phyloP scores from a whole-genome alignment of 92 coral and sea anemone genomes.

The Blastomussa wellsi region DNA sequence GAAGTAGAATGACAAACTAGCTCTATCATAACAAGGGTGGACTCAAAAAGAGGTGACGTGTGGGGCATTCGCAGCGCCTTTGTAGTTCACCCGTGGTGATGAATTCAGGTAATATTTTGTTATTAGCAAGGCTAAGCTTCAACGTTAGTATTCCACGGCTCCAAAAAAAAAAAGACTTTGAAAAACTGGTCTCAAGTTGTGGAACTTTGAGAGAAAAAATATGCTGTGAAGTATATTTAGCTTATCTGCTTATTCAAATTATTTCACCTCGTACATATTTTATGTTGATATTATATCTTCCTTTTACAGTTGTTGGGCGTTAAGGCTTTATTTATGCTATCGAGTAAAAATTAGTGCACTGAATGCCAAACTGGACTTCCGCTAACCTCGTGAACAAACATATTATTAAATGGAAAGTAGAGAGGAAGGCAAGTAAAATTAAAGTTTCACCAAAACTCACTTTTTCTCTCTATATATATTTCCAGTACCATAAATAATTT shows the following conservation, averaged over 20 bases:
- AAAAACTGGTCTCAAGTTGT: background rate
- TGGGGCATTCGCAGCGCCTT: background rate
- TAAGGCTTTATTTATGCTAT: background rate
- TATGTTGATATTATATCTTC: background rate
- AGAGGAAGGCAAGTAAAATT: background rate
- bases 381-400: background rate
- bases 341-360: background rate
- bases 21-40: background rate
- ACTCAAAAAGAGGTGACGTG: background rate
- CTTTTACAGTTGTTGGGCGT: background rate
- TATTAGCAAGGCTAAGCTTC: too few species aligned
- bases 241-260: background rate
- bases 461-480: background rate
- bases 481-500: conserved; percentile 13
- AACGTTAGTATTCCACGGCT: too few species aligned
- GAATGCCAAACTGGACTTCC: background rate
- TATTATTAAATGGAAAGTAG: background rate
- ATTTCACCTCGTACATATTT: background rate
- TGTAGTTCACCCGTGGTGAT: conserved; percentile 2
- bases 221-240: background rate
- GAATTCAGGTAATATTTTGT: background rate
- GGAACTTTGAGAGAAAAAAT: background rate
- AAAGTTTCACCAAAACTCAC: background rate
- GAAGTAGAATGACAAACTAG: background rate
- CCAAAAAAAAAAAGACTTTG: background rate